Evolutionary conservation across 2,888 invertebrate genomes (phyloP).

Genomic region (Athrips mouffetella): DNA sequence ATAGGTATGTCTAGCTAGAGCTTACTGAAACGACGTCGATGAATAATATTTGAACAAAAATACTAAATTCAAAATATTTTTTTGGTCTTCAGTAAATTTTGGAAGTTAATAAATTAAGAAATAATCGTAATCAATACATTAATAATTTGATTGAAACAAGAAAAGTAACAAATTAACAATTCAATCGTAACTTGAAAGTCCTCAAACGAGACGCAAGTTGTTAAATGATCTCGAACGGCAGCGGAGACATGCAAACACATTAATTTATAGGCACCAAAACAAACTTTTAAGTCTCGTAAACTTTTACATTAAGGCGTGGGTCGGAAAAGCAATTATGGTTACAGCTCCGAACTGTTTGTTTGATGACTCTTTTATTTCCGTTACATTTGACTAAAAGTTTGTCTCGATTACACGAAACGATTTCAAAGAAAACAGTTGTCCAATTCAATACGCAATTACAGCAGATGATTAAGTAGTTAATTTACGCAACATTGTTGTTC

Average conservation of each 20-base stretch:
- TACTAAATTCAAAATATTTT: no score
- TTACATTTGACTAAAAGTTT: constrained; percentile 29
- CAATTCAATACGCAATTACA: constrained; percentile 34
- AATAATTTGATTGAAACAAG: not conserved
- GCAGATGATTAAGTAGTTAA: constrained; percentile 50
- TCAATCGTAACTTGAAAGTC: constrained; percentile 27
- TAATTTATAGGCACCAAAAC: constrained; percentile 68
- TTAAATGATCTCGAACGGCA: constrained; percentile 47
- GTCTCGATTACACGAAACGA: not conserved
- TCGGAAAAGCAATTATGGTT: constrained; percentile 59
- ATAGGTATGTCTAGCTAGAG: not conserved
- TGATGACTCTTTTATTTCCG: constrained; percentile 38
- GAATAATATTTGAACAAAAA: no score
- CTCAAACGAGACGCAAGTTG: constrained; percentile 30
- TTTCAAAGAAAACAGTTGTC: constrained; percentile 4
- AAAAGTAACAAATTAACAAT: constrained; percentile 24
- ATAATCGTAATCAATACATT: not conserved
- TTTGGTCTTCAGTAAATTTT: no score
- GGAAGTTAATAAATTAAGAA: no score
- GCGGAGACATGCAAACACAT: constrained; percentile 65
- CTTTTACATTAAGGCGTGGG: constrained; percentile 68
- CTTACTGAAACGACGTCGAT: no score
- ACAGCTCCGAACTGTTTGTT: constrained; percentile 46
- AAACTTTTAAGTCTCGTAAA: constrained; percentile 64
- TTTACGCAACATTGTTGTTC: constrained; percentile 65